These are phyloP conservation scores for Meriones psammophilus DNA, from an alignment of 2,797 vertebrate genomes.

Conservation along the genomic window DNA sequence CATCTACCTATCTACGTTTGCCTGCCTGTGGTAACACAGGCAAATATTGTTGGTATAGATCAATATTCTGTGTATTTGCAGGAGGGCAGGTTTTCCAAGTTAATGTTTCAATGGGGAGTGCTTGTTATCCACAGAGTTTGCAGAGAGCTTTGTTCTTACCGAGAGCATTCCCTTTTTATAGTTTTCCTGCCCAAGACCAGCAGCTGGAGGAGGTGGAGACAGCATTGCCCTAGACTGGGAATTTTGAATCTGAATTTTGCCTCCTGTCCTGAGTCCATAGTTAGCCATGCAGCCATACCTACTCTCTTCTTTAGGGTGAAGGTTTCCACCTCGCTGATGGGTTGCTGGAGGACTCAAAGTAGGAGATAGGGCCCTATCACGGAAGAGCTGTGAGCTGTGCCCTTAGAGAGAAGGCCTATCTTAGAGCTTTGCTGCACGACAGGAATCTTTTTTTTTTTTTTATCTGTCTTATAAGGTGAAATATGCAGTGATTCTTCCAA, in stretches of 20 bases:
- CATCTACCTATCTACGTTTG: neutral
- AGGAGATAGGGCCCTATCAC: neutral
- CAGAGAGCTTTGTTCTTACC: neutral
- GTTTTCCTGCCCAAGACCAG: neutral
- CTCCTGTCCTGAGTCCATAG: neutral
- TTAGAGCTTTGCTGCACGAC: neutral
- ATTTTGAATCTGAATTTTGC: neutral
- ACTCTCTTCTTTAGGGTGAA: neutral
- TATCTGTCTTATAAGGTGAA: neutral
- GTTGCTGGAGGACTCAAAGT: neutral
- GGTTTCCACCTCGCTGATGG: neutral
- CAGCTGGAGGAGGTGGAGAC: neutral
- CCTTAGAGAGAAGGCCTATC: neutral
- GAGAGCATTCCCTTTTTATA: neutral
- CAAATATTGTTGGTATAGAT: constrained; percentile 12
- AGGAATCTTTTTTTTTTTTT: neutral
- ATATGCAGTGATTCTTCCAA: neutral
- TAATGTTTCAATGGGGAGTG: constrained; percentile 1
- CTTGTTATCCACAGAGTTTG: constrained; percentile 39
- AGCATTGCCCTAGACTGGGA: neutral
- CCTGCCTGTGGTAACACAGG: neutral
- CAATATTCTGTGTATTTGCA: constrained; percentile 16
- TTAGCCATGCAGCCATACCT: neutral
- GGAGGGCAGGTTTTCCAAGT: constrained; percentile 41
- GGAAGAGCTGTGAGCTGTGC: neutral